Evolutionary conservation across 2,888 invertebrate species (phyloP).

Genomic region (Pheosia gnoma): DNA sequence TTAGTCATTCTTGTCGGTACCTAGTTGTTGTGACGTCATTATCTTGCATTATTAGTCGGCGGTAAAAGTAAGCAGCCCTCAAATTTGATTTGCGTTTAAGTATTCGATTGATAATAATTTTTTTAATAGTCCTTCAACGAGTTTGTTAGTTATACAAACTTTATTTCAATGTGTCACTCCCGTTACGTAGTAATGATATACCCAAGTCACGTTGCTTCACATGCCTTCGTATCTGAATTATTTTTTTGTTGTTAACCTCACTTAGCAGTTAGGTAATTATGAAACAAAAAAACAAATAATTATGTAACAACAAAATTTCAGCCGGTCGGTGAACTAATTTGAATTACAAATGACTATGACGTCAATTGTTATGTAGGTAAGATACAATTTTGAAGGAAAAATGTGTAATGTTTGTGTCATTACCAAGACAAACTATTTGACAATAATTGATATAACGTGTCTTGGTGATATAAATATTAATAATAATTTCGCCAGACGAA

Average conservation of each 20-base stretch:
- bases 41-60: no score
- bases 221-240: constrained; percentile 9
- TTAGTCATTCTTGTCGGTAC: no score
- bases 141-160: not conserved
- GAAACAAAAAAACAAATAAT: not conserved
- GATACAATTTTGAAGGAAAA: no score
- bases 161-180: constrained; percentile 9
- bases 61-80: no score
- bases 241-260: constrained; percentile 6
- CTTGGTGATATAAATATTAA: no score
- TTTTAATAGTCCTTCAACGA: no score
- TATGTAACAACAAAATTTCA: not conserved
- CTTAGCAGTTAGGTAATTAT: not conserved
- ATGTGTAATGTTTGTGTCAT: not conserved
- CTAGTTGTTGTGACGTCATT: no score
- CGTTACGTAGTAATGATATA: constrained; percentile 14
- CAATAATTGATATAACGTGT: no score
- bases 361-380: not conserved
- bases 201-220: constrained; percentile 14
- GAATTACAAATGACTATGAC: not conserved
- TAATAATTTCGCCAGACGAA: no score
- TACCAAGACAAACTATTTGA: not conserved
- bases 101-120: no score
- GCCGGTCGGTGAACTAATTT: not conserved
- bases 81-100: no score